Evolutionary conservation across 2,797 vertebrate species (phyloP).

Genomic region (Amblyopsis hoosieri): DNA sequence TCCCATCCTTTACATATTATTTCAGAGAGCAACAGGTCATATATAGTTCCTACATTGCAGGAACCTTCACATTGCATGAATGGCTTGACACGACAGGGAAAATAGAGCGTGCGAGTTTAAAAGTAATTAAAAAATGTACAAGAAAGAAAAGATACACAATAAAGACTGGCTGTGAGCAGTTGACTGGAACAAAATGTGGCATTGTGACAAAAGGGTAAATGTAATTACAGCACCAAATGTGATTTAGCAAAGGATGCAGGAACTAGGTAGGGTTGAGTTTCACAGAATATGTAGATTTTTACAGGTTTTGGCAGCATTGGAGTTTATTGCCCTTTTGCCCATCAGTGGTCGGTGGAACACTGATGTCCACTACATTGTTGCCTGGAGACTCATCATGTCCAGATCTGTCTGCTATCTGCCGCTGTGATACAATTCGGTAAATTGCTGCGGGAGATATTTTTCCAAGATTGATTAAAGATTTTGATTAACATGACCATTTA

Average conservation of each 20-base stretch:
- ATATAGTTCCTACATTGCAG: slow-evolving; percentile 40
- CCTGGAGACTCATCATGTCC: slow-evolving; percentile 95
- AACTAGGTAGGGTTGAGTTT: slow-evolving; percentile 17
- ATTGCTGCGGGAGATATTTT: slow-evolving; percentile 82
- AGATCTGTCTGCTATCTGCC: slow-evolving; percentile 93
- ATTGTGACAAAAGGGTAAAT: slow-evolving; percentile 27
- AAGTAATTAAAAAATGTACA: slow-evolving; percentile 41
- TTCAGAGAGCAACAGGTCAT: slow-evolving; percentile 29
- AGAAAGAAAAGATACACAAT: slow-evolving; percentile 42
- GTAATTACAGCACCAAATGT: slow-evolving; percentile 21
- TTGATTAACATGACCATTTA: too few species aligned
- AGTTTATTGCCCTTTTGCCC: slow-evolving; percentile 94
- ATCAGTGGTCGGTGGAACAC: slow-evolving; percentile 93
- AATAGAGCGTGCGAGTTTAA: slow-evolving; percentile 64
- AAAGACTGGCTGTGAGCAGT: slow-evolving; percentile 44
- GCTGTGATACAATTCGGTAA: slow-evolving; percentile 97
- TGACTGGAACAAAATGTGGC: slow-evolving; percentile 56
- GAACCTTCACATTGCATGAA: slow-evolving; percentile 47
- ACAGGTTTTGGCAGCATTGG: slow-evolving; percentile 98
- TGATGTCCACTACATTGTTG: slow-evolving; percentile 95
- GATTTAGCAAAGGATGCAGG: slow-evolving; percentile 21
- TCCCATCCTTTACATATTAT: slow-evolving; percentile 37
- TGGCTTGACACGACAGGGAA: slow-evolving; percentile 46
- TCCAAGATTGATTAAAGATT: not conserved
- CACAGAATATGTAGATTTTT: slow-evolving; percentile 46